These are phyloP conservation scores for Rhopalosiphum maidis DNA, from an alignment of 1,140 invertebrate species.

Conservation along the genomic window DNA sequence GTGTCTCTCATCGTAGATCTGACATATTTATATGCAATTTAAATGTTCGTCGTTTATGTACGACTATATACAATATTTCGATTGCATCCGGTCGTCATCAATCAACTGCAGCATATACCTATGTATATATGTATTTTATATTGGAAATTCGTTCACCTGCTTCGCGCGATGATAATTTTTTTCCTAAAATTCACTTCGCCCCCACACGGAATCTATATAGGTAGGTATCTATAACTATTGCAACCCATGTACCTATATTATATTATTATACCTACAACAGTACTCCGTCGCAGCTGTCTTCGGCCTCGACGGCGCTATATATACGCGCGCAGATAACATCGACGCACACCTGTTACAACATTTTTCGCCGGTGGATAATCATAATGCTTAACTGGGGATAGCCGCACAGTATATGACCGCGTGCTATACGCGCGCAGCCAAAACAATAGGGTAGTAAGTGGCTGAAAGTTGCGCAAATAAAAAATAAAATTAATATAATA, in stretches of 20 bases:
- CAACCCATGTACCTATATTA: neutral
- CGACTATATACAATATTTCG: neutral
- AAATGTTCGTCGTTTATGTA: neutral
- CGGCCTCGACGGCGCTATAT: neutral
- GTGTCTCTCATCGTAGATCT: neutral
- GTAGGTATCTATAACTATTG: neutral
- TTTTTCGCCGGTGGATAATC: neutral
- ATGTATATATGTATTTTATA: neutral
- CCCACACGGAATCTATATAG: neutral
- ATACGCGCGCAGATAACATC: neutral
- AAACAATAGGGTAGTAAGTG: conserved; percentile 33
- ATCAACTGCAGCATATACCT: neutral
- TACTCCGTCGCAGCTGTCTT: conserved; percentile 15
- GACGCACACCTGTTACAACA: conserved; percentile 1
- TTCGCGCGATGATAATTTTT: neutral
- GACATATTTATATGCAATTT: neutral
- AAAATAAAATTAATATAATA: neutral
- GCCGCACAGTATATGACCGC: neutral
- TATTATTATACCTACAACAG: neutral
- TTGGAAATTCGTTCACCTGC: conserved; percentile 14
- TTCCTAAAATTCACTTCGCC: neutral
- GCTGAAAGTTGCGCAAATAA: conserved; percentile 21
- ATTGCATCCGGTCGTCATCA: conserved; percentile 5
- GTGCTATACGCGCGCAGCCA: neutral
- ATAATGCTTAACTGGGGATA: too few species aligned